Conservation (phyloP, 2,797 vertebrate species). For the Pitangus sulphuratus region DNA sequence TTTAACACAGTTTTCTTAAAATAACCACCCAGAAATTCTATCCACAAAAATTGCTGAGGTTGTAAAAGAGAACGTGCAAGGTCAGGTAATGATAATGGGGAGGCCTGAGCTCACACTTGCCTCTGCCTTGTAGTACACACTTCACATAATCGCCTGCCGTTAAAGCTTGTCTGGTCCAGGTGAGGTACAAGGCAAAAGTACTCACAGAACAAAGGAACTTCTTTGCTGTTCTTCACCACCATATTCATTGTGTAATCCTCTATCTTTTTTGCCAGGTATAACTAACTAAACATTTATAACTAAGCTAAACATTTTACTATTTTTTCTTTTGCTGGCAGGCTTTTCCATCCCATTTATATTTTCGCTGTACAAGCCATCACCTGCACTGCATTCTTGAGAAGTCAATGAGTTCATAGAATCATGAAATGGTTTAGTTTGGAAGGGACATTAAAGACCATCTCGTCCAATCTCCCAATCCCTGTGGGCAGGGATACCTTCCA, state of each 20-base stretch:
- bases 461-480: not conserved
- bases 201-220: not conserved
- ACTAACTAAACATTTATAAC: not conserved
- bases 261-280: not conserved
- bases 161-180: not conserved
- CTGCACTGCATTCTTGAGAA: not conserved
- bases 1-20: constrained; percentile 56
- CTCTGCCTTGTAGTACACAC: not conserved
- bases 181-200: not conserved
- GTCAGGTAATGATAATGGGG: constrained; percentile 7
- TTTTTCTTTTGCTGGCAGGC: not conserved
- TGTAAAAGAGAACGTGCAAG: not conserved
- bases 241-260: not conserved
- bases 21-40: constrained; percentile 40
- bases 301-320: not conserved
- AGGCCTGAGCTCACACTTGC: not conserved
- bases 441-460: not conserved
- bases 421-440: not conserved
- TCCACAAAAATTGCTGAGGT: not conserved
- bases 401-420: not conserved
- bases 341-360: not conserved
- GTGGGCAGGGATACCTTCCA: not conserved
- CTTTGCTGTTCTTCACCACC: not conserved
- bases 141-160: not conserved
- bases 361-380: not conserved